Percentiles rank a stretch among this genome's conserved stretches.
These are phyloP conservation scores for Dicaeum eximium DNA, from an alignment of 2,113 vertebrate species.

Conservation along the genomic window DNA sequence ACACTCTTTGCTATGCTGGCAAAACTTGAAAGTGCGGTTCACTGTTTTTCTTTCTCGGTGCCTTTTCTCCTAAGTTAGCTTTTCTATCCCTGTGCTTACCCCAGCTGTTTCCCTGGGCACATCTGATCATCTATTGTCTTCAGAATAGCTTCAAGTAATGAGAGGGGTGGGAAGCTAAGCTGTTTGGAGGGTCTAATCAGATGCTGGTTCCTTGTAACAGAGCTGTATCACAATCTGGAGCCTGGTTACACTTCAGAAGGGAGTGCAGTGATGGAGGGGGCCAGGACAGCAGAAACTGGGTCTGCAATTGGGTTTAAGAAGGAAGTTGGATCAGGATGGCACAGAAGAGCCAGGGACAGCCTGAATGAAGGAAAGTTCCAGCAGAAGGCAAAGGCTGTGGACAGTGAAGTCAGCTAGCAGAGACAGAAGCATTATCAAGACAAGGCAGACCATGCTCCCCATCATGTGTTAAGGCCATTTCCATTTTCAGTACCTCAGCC, in stretches of 20 bases:
- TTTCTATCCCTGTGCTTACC: conserved; percentile 20
- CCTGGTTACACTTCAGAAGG: not conserved
- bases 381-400: not conserved
- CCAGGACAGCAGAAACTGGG: not conserved
- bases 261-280: not conserved
- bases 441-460: not conserved
- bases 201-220: not conserved
- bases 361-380: not conserved
- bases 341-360: not conserved
- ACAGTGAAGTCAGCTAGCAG: not conserved
- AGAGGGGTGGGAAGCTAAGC: conserved; percentile 8
- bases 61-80: conserved; percentile 48
- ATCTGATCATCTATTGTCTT: conserved; percentile 45
- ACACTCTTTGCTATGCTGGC: conserved; percentile 59
- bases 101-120: conserved; percentile 42
- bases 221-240: not conserved
- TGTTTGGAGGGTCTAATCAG: not conserved
- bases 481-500: not conserved
- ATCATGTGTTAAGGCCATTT: not conserved
- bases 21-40: conserved; percentile 58
- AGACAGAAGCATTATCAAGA: not conserved
- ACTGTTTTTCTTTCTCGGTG: not conserved
- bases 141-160: not conserved
- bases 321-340: not conserved
- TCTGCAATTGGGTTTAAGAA: not conserved